Evolutionary conservation across 2,888 invertebrate genomes (phyloP), one percentile per base, ranked within the genome.

Genomic region (Sphaerophoria taeniata): DNA sequence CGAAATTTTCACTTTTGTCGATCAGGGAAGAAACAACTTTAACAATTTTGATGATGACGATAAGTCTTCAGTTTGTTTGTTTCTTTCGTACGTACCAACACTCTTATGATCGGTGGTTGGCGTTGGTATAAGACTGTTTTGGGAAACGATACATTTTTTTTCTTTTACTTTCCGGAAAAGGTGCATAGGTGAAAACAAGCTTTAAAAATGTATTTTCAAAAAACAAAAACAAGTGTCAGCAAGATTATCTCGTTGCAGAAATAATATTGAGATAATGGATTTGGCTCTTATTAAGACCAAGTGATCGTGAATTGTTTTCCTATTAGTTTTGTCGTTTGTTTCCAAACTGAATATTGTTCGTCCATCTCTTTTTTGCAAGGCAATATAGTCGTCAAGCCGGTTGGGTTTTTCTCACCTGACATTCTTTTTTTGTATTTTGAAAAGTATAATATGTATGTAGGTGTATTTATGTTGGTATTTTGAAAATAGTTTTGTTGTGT

Each of bases 331-430:
- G n/a, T 6, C 31, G 14, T 65, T 71, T 56, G 36, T 56, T 31
- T 12, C 36, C 60, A 6, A 71, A 63, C 39, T 58, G 49, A 24
- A 78, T 43, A 60, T 31, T 34, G 67, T 12, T 24, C 0, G 39
- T 60, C 56, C 80, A 72, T 85, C 84, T 76, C 84, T 70, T 76
- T 85, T 63, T 31, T 69, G 33, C 39, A 49, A 16, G 11, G 39
- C 51, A 49, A 65, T 76, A 76, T 69, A 60, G 47, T 63, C 36
- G 47, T 63, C 47, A 47, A 33, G 53, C 84, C 84, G 80, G 84
- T 76, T 80, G 56, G 12, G 69, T 80, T 85, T 67, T 80, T 80
- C 76, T 85, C 72, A 85, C 84, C 80, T 85, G 84, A 65, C 63
- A 75, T 34, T 60, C 67, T 69, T 31, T 11, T 49, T 43, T 39